Evolutionary conservation across 2,888 invertebrate genomes (phyloP).

Genomic region (Gortyna flavago): DNA sequence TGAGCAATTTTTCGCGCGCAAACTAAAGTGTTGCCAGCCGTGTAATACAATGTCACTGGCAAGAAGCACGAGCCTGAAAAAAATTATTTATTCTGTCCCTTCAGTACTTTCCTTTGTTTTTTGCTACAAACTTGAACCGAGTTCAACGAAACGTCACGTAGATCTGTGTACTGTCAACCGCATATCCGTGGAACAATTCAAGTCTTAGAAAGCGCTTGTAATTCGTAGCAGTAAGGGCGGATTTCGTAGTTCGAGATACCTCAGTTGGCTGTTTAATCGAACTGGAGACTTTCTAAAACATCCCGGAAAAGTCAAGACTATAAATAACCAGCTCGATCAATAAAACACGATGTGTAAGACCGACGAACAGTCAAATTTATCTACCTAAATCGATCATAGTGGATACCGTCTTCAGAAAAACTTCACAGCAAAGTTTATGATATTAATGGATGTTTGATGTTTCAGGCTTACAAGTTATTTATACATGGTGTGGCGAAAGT

Average conservation of each 20-base stretch:
- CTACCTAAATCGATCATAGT: not conserved
- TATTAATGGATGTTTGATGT: not conserved
- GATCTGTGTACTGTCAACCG: not conserved
- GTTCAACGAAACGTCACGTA: not conserved
- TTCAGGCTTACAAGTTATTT: not conserved
- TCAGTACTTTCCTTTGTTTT: conserved; percentile 19
- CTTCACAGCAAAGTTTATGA: not conserved
- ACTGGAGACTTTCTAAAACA: not conserved
- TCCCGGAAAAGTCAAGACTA: not conserved
- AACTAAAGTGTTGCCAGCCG: conserved; percentile 69
- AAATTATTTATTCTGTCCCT: conserved; percentile 35
- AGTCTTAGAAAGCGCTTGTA: not conserved
- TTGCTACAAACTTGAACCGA: not conserved
- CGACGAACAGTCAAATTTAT: not conserved
- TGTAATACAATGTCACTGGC: conserved; percentile 70
- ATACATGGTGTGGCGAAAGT: not conserved
- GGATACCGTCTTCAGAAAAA: not conserved
- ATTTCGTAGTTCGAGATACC: not conserved
- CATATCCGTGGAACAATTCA: not conserved
- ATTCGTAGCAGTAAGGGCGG: not conserved
- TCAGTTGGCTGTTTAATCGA: not conserved
- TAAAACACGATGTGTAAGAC: not conserved
- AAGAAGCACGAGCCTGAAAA: conserved; percentile 40
- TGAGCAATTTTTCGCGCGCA: conserved; percentile 80
- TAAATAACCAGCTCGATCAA: too few species aligned